Evolutionary conservation across 2,797 vertebrate genomes (phyloP).

Genomic region (Spinus olivaceus): DNA sequence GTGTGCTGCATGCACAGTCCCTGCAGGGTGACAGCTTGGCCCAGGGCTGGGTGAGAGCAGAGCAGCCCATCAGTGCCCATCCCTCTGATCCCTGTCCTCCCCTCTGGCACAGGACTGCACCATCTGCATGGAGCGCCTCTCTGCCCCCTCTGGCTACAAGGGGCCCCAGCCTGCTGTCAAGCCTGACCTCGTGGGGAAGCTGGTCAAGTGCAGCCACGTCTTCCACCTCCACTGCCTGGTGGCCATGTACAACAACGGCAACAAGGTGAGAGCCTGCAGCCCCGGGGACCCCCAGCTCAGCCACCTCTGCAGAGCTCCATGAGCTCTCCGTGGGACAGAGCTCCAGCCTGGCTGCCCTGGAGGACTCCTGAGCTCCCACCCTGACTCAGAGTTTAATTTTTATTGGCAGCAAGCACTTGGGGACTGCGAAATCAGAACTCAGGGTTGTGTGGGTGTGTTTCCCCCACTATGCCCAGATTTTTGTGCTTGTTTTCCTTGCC

Average conservation of each 20-base stretch:
- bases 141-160: constrained; percentile 88
- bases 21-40: background rate
- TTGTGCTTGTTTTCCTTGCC: background rate
- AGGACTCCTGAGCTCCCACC: background rate
- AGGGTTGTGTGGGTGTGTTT: background rate
- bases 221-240: constrained; percentile 92
- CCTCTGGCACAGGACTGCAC: constrained; percentile 82
- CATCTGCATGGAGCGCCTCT: constrained; percentile 91
- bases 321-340: background rate
- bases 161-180: constrained; percentile 82
- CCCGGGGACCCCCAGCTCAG: fast-evolving
- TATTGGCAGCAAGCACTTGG: background rate
- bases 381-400: background rate
- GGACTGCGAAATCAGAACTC: background rate
- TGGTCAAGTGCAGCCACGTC: constrained; percentile 86
- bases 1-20: background rate
- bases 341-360: background rate
- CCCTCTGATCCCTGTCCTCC: background rate
- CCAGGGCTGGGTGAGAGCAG: background rate
- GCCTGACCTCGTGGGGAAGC: constrained; percentile 83
- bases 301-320: background rate
- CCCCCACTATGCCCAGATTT: background rate
- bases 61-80: background rate
- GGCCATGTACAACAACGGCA: constrained; percentile 95
- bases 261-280: constrained; percentile 79